Conservation (phyloP, 2,113 vertebrate species). For the Hemiprocne comata region DNA sequence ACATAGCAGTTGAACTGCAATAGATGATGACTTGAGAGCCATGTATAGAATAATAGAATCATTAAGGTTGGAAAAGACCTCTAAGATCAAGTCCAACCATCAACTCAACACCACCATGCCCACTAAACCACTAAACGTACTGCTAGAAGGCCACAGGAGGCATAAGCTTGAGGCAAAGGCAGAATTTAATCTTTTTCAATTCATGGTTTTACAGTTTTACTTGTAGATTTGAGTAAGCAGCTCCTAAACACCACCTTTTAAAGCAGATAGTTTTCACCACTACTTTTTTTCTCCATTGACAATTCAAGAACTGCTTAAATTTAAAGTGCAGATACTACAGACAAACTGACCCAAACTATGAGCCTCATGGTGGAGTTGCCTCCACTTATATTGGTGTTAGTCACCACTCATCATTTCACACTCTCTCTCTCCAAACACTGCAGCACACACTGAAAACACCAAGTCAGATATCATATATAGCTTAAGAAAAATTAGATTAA, state of each 20-base stretch:
- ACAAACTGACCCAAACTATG: background rate
- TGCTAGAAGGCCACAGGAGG: background rate
- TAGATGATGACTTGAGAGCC: background rate
- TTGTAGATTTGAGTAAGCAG: background rate
- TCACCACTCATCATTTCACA: background rate
- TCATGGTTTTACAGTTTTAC: background rate
- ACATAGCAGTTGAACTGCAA: background rate
- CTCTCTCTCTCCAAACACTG: background rate
- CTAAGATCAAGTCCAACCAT: too few species aligned
- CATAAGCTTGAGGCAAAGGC: background rate
- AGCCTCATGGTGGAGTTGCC: rapidly evolving
- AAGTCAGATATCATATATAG: background rate
- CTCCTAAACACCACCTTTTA: background rate
- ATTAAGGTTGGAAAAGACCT: too few species aligned
- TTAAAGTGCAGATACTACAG: rapidly evolving
- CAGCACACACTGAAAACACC: background rate
- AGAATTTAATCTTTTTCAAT: background rate
- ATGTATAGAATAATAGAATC: too few species aligned
- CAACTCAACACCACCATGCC: too few species aligned
- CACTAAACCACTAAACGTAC: background rate
- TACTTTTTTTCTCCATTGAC: background rate
- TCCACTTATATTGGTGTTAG: rapidly evolving
- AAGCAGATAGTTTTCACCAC: background rate
- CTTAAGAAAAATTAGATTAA: background rate
- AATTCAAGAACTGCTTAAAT: background rate